phyloP scores from a whole-genome alignment of 2,888 invertebrate genomes.

The Himalopsyche anomala region DNA sequence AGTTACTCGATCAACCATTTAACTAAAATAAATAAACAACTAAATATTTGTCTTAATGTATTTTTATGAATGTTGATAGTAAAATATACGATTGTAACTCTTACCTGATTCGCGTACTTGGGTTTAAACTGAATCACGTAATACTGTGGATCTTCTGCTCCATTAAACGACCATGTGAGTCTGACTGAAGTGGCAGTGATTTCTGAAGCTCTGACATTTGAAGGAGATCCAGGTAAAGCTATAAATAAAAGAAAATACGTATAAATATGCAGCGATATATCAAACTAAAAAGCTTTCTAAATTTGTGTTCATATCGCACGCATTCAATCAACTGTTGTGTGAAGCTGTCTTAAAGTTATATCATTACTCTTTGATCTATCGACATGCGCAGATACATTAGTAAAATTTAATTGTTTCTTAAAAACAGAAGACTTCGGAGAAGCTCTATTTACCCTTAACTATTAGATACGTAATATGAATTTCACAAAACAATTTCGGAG shows the following conservation, averaged over 20 bases:
- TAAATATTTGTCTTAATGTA: too few relatives aligned
- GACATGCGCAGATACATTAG: too few relatives aligned
- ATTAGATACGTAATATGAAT: too few relatives aligned
- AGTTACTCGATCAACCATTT: too few relatives aligned
- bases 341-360: not conserved
- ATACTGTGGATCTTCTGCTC: conserved; percentile 93
- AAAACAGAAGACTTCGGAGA: too few relatives aligned
- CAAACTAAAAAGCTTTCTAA: not conserved
- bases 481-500: too few relatives aligned
- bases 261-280: not conserved
- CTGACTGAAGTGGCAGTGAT: conserved; percentile 95
- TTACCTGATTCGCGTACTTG: conserved; percentile 89
- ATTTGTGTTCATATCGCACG: not conserved
- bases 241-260: conserved; percentile 62
- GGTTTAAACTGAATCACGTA: conserved; percentile 98
- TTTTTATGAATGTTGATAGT: too few relatives aligned
- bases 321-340: not conserved
- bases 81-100: conserved; percentile 11
- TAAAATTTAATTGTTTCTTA: too few relatives aligned
- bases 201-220: conserved; percentile 92
- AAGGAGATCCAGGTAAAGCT: conserved; percentile 95
- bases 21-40: too few relatives aligned
- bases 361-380: too few relatives aligned
- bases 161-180: conserved; percentile 94
- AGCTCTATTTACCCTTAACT: too few relatives aligned